Evolutionary conservation across 1,140 invertebrate species (phyloP), one percentile per base, ranked within the genome.

Genomic region (Xylocopa sonorina): DNA sequence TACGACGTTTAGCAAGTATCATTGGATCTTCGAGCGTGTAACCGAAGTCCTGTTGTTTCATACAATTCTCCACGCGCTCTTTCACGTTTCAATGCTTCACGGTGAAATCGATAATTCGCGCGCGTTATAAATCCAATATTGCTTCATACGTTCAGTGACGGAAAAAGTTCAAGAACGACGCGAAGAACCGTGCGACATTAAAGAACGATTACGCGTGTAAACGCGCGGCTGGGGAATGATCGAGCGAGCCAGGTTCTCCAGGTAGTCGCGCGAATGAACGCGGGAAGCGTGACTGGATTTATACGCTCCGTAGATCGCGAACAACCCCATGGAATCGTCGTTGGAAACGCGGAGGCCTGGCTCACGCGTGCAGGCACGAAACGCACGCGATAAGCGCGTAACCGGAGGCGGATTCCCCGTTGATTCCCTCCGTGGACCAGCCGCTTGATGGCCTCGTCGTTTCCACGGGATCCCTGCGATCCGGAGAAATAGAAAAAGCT

Each of bases 401-500:
- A 24, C 57, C 29, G 32, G 43, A 51, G 41, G 51, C 38, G 12
- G 29, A 58, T 41, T 38, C 34, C 57, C 48, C 58, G 58, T 51
- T 53, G 53, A 72, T 83, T 72, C 57, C 48, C 77, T 41, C 41
- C 32, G 48, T 27, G 50, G 29, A 41, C 57, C n/a, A 24, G 14
- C 43, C 9, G 38, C 38, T 9, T 38, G 38, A 38, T 38, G 38
- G 38, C 46, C 48, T 55, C 50, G 43, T 55, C 38, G 9, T 38
- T 38, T 38, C 38, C 38, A 38, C 38, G 51, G 41, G 41, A 67
- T 69, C 38, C 67, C 32, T 46, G 48, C 51, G 55, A n/a, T n/a
- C n/a, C n/a, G 38, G 69, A 63, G n/a, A 63, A 79, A 80, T 74
- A 82, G 78, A 75, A 83, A 82, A 76, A 63, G 58, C 43, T 43